phyloP scores from a whole-genome alignment of 1,140 invertebrate genomes.

The Drosophila subobscura region DNA sequence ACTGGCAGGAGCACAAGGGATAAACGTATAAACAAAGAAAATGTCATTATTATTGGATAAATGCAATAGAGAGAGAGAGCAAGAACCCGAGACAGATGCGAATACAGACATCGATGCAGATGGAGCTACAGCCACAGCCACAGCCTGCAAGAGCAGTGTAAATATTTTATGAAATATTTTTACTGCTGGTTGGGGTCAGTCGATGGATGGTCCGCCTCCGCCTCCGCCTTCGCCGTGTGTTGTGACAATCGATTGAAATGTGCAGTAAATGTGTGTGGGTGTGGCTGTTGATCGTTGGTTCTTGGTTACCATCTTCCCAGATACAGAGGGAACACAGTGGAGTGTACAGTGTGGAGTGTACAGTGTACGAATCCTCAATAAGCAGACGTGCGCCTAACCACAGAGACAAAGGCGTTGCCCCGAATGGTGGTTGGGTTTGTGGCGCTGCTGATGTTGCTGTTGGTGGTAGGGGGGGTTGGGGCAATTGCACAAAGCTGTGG shows the following conservation, averaged over 20 bases:
- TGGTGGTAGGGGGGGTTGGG: conserved; percentile 5
- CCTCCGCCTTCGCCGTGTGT: conserved; percentile 18
- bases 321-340: neutral
- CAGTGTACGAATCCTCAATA: conserved; percentile 38
- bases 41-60: conserved; percentile 15
- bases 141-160: conserved; percentile 34
- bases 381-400: conserved; percentile 43
- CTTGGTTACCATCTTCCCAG: neutral
- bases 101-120: neutral
- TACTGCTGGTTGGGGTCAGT: conserved; percentile 20
- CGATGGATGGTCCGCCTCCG: no score
- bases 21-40: conserved; percentile 24
- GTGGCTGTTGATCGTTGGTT: neutral
- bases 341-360: conserved; percentile 24
- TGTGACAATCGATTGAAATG: conserved; percentile 63
- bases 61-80: conserved; percentile 17
- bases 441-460: neutral
- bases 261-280: conserved; percentile 14
- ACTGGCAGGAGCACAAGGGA: neutral
- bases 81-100: no score
- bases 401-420: conserved; percentile 57
- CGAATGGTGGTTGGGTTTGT: neutral
- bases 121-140: neutral
- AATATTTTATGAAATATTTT: conserved; percentile 63
- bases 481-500: conserved; percentile 57